A percentile compares a stretch with the other conserved stretches of the same genome.
Evolutionary conservation across 2,113 vertebrate species (phyloP).

Genomic region (Paraplagusia blochii): DNA sequence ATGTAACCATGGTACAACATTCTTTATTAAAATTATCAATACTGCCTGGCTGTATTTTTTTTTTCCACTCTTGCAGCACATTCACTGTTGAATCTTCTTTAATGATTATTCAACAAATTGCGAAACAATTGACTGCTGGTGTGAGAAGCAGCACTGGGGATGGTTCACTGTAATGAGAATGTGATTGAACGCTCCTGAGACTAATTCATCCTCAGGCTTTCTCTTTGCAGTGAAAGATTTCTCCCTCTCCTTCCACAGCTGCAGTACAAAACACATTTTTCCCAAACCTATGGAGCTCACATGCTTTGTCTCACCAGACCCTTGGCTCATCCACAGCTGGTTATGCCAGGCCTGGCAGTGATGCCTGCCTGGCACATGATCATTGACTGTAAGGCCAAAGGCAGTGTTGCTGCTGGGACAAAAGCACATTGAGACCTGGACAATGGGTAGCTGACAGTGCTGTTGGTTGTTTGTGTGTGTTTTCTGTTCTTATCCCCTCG

Average conservation of each 20-base stretch:
- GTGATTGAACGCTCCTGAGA: neutral
- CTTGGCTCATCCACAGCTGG: conserved; percentile 31
- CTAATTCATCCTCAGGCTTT: neutral
- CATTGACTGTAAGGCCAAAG: conserved; percentile 46
- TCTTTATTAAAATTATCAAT: too few relatives aligned
- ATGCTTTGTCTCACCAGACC: neutral
- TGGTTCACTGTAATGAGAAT: neutral
- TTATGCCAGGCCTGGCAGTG: conserved; percentile 36
- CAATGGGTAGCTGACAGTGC: conserved; percentile 61
- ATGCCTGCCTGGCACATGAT: conserved; percentile 54
- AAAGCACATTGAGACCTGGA: conserved; percentile 67
- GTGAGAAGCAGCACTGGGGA: neutral
- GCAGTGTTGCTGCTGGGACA: conserved; percentile 55
- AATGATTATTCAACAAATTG: too few relatives aligned
- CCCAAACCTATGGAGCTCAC: neutral
- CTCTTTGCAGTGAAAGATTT: neutral
- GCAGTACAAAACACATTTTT: conserved; percentile 10
- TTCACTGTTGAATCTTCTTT: too few relatives aligned
- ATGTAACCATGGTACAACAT: too few relatives aligned
- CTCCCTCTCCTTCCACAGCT: conserved; percentile 14
- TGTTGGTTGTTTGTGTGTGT: conserved; percentile 4
- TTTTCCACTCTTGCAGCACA: too few relatives aligned
- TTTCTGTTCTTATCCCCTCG: conserved; percentile 39
- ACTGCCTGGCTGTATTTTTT: too few relatives aligned
- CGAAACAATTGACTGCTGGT: neutral